Evolutionary conservation across 2,797 vertebrate genomes (phyloP), one percentile per base, ranked within the genome.

Genomic region (Macropodus opercularis): DNA sequence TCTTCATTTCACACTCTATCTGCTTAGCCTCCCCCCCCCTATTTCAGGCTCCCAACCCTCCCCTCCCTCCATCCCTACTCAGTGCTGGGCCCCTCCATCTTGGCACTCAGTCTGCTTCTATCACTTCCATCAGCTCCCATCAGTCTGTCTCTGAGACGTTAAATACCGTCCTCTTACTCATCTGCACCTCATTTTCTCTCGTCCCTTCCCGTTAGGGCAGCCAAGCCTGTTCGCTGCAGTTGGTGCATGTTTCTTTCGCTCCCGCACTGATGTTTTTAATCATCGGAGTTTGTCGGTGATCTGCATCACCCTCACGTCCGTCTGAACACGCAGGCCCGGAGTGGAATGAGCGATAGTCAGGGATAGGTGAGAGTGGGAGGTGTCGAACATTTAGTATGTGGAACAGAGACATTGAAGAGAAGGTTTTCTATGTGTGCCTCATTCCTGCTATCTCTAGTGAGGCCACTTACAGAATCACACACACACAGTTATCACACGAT

Each of bases 121-220:
- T 84, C 78, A 47, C 72, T 68, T 78, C 74, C 74, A 81, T 84
- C 75, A 74, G 31, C 66, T 72, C 18, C 5, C 50, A 31, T 67
- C 68, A 19, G 27, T 50, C 69, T 38, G 58, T 77, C 77, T 75
- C 49, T 1, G 55, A 41, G 61, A 65, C 21, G 68, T 78, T 79
- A 77, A 85, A 87, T 80, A 84, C 83, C 72, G 56, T 63, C 68
- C 55, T 36, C 62, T 64, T 64, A 26, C 75, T 87, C 82, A 84
- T 85, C 83, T 83, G 75, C 65, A 75, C 75, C 83, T 84, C 39
- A 79, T 87, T 86, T 74, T 72, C 73, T 66, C 65, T 54, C 49
- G 13, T 42, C 57, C 49, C 72, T 75, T 68, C 48, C 26, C 9
- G 22, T 73, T 55, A 72, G 8, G 35, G 61, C 64, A 52, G 75